Evolutionary conservation across 2,888 invertebrate genomes (phyloP), one percentile per base, ranked within the genome.

Genomic region (Exephanes ischioxanthus): DNA sequence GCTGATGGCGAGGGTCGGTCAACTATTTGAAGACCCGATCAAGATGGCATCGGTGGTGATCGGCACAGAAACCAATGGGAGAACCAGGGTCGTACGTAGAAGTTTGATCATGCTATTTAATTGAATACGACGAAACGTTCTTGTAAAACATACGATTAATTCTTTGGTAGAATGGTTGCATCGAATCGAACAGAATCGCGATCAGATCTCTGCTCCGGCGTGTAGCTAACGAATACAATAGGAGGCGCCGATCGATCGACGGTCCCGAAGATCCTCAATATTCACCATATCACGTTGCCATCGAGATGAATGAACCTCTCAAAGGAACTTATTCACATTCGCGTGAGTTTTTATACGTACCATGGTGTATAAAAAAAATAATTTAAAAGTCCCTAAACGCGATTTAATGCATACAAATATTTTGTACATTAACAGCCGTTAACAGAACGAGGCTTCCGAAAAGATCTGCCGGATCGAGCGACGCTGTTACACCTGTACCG

Each of bases 181-280:
- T 86, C 41, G 63, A 14, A 30, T 61, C 80, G 0, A 53, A 67
- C 1, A 45, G 55, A 41, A 16, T 86, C 4, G 84, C 53, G 2
- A 45, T 87, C 0, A 76, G 71, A 53, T 79, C 87, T 6, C 37
- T 87, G 67, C 84, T 84, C 0, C n/a, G 51, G n/a, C 70, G 70
- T n/a, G 55, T 84, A 3, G 58, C 72, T 1, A 19, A 73, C 7
- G 58, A 80, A 14, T 76, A 70, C 37, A 33, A 16, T 11, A 79
- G 66, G 41, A 22, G 67, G 22, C 58, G 77, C 14, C 73, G 80
- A 66, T 82, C 79, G 37, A 55, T 68, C 16, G 66, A 63, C 63
- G 45, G 53, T 19, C 19, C 48, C 51, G 48, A 48, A 0, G 19
- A 67, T 19, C 51, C 30, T 0, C 19, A 61, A 0, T 30, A 80